Conservation (phyloP, 1,140 invertebrate species). For the Bombus affinis region DNA sequence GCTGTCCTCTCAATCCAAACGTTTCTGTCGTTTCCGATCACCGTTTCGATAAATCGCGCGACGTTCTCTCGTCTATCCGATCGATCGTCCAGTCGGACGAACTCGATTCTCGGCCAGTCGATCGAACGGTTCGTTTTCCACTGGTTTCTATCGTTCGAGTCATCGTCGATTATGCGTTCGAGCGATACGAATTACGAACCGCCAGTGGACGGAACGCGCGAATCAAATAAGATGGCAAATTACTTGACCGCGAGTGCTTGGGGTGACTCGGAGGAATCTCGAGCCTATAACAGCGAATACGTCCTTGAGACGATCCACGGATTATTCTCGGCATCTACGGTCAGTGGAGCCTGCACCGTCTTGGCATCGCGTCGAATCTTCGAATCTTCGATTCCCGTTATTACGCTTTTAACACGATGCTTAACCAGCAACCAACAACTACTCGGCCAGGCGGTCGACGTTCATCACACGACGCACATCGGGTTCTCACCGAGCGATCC, state of each 20-base stretch:
- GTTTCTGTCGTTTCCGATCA: background rate
- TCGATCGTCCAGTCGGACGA: background rate
- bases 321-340: constrained; percentile 16
- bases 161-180: constrained; percentile 22
- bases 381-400: background rate
- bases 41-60: constrained; percentile 13
- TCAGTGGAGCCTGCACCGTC: too few species aligned
- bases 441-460: background rate
- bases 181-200: constrained; percentile 58
- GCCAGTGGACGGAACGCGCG: constrained; percentile 25
- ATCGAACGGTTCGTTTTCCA: background rate
- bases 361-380: background rate
- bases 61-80: background rate
- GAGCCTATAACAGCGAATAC: constrained; percentile 55
- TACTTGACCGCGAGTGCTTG: constrained; percentile 63
- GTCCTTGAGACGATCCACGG: constrained; percentile 54
- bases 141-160: constrained; percentile 34
- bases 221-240: constrained; percentile 66
- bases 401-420: background rate
- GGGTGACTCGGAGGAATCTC: constrained; percentile 69
- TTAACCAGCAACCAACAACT: background rate
- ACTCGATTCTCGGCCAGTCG: background rate
- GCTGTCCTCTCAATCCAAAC: background rate
- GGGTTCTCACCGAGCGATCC: background rate
- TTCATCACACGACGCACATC: background rate